Evolutionary conservation across 2,888 invertebrate species (phyloP).

Genomic region (Antheraea yamamai): DNA sequence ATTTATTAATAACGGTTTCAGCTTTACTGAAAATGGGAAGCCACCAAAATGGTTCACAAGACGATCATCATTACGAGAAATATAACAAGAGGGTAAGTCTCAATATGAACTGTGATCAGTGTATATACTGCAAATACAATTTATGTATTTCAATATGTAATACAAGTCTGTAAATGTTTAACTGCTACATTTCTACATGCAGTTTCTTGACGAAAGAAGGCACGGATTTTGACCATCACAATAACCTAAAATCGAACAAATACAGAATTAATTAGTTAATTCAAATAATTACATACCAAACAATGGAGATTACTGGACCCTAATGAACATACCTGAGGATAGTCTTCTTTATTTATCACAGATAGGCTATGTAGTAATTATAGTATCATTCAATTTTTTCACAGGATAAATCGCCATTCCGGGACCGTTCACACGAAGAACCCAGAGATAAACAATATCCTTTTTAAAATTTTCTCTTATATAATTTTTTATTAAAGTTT

Average conservation of each 20-base stretch:
- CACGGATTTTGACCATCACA: background rate
- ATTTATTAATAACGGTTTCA: slow-evolving; percentile 45
- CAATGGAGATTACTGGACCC: background rate
- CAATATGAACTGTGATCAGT: background rate
- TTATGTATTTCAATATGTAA: background rate
- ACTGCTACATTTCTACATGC: background rate
- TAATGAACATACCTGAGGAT: background rate
- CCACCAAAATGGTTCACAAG: slow-evolving; percentile 90
- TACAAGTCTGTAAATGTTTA: background rate
- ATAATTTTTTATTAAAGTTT: too few relatives aligned
- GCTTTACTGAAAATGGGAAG: slow-evolving; percentile 82
- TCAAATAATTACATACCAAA: too few relatives aligned
- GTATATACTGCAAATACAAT: background rate
- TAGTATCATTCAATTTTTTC: slow-evolving; percentile 44
- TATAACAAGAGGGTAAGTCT: slow-evolving; percentile 87
- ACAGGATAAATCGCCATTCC: slow-evolving; percentile 91
- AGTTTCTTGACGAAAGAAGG: background rate
- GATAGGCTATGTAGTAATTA: slow-evolving; percentile 7
- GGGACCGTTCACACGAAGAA: slow-evolving; percentile 90
- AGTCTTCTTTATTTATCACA: slow-evolving; percentile 4
- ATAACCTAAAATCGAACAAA: background rate
- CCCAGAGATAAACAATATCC: slow-evolving; percentile 93
- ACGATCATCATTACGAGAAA: slow-evolving; percentile 88
- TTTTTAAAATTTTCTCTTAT: slow-evolving; percentile 66
- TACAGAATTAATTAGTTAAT: too few relatives aligned